Base-by-base conservation (phyloP, 2,113 vertebrate species). In the Pachyramphus minor region DNA sequence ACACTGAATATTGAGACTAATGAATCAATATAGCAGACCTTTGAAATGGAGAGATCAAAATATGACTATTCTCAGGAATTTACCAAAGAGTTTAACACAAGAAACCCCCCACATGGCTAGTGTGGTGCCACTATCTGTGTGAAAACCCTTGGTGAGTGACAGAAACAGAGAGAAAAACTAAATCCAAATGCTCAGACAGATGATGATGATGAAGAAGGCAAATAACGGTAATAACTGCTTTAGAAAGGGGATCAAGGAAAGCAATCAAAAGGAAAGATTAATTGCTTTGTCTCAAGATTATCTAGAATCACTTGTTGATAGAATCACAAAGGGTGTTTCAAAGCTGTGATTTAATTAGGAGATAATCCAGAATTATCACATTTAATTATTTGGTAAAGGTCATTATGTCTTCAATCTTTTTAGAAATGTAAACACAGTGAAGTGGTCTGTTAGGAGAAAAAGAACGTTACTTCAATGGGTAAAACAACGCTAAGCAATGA, bases 311-410 rank as follows among this genome's bases (percentile, higher is more conserved):
- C 66, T 81, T 96, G 94, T 92, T 87, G 80, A 79, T 64, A 78
- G 55, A 84, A 66, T 91, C 94, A 91, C 68, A 90, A 94, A 93
- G 66, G 71, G 79, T 94, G 91, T 93, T 97, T 86, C 42, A 95
- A 95, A 96, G 44, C 63, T 93, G 56, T 95, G 27, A 23, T 75
- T 96, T 97, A 93, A 96, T 97, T 93, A 97, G 94, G 56, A 84
- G 75, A 84, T 89, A 96, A 95, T 94, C 89, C 66, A 84, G 92
- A 95, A 80, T 95, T 90, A 93, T 74, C 74, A 84, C 60, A 5
- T 95, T 95, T 96, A 96, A 94, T 96, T 96, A 91, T 64, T 83
- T 96, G 52, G 16, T 71, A 89, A 95, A 79, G 85, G 68, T 87
- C 37, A 11, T 74, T 90, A 53, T 42, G 12, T 44, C 30, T 81